These are phyloP conservation scores for Aramus guarauna DNA, from an alignment of 2,113 vertebrate genomes.

Conservation along the genomic window DNA sequence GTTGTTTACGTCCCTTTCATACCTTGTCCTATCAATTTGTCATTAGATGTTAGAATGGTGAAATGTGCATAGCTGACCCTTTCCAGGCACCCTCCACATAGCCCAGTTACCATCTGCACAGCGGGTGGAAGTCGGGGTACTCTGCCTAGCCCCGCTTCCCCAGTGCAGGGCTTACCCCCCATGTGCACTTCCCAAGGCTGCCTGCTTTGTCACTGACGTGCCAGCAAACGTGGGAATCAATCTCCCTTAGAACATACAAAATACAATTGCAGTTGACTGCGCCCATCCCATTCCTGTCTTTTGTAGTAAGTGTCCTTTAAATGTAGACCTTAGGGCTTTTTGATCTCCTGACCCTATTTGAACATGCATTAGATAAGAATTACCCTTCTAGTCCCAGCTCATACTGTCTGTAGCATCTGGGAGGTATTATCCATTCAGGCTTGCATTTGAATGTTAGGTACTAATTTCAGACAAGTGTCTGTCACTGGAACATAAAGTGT, in stretches of 20 bases:
- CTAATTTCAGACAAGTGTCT: conserved; percentile 21
- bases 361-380: not conserved
- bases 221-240: not conserved
- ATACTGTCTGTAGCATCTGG: not conserved
- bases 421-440: not conserved
- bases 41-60: not conserved
- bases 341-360: not conserved
- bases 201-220: not conserved
- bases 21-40: rapidly evolving
- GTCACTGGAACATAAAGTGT: not conserved
- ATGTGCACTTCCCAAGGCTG: not conserved
- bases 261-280: not conserved
- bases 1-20: not conserved
- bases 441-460: not conserved
- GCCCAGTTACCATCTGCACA: no score
- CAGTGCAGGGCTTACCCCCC: no score
- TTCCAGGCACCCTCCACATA: not conserved
- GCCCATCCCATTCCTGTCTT: not conserved
- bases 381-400: not conserved
- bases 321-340: not conserved
- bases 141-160: not conserved
- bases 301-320: not conserved
- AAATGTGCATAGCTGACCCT: not conserved
- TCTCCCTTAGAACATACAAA: not conserved
- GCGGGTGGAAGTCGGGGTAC: rapidly evolving